Percentiles rank a stretch among this genome's conserved stretches.
Conservation (phyloP, 53 echinoderm and acorn worm genomes). For the Actinopyga echinites region DNA sequence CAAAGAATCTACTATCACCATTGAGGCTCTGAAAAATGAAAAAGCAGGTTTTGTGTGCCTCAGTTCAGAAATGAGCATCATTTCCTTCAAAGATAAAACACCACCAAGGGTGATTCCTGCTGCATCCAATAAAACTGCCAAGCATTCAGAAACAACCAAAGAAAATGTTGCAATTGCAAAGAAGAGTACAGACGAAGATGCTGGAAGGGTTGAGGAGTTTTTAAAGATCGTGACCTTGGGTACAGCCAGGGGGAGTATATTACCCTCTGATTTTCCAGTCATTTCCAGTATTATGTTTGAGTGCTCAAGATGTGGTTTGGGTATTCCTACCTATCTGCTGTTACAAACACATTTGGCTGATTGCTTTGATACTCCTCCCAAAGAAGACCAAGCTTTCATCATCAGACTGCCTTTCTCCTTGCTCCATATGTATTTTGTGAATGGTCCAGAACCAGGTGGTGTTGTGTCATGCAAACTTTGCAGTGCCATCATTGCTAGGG, state of each 20-base stretch:
- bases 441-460: conserved; percentile 27
- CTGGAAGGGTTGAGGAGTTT: conserved; percentile 2
- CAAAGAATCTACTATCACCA: neutral
- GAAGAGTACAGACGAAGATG: conserved; percentile 15
- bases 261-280: conserved; percentile 19
- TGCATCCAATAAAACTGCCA: neutral
- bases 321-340: conserved; percentile 24
- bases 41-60: conserved; percentile 29
- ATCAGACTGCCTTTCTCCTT: conserved; percentile 22
- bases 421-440: conserved; percentile 36
- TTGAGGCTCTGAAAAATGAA: neutral
- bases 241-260: neutral
- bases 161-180: neutral
- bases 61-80: conserved; percentile 17
- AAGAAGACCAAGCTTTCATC: conserved; percentile 1
- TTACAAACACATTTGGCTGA: conserved; percentile 4
- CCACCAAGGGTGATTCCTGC: neutral
- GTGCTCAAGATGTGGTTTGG: conserved; percentile 25
- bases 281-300: conserved; percentile 29
- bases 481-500: conserved; percentile 17
- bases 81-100: neutral
- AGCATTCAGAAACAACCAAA: neutral
- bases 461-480: conserved; percentile 44
- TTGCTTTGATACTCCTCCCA: conserved; percentile 26
- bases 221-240: neutral